Evolutionary conservation across 2,888 invertebrate species (phyloP).

Genomic region (Pristionchus fissidentatus): DNA sequence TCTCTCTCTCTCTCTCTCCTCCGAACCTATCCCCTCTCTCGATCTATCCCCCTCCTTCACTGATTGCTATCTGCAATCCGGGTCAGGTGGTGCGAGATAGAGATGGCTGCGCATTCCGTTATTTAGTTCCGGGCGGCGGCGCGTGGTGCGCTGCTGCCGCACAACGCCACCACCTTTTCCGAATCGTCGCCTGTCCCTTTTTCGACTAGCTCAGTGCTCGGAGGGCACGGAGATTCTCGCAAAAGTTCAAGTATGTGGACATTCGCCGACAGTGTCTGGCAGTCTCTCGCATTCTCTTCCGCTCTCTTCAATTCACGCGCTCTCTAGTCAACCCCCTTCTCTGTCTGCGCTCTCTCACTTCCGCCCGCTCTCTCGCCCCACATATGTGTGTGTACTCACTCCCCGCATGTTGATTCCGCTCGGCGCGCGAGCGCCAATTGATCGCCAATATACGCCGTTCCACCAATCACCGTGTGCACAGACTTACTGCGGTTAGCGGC

Average conservation of each 20-base stretch:
- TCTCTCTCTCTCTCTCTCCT: neutral
- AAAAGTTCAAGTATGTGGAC: conserved; percentile 31
- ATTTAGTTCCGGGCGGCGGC: neutral
- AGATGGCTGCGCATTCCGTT: neutral
- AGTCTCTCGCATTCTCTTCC: neutral
- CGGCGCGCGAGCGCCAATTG: neutral
- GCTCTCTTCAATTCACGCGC: neutral
- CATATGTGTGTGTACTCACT: conserved; percentile 31
- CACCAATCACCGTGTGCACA: neutral
- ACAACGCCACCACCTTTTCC: neutral
- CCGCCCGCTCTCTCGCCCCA: neutral
- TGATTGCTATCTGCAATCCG: conserved; percentile 38
- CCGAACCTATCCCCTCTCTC: neutral
- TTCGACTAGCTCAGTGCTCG: neutral
- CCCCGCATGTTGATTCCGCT: conserved; percentile 38
- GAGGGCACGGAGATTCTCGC: neutral
- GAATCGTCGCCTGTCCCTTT: neutral
- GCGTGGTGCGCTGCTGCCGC: neutral
- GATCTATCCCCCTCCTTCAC: neutral
- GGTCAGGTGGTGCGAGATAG: neutral
- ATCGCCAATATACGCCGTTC: conserved; percentile 6
- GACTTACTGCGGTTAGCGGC: conserved; percentile 19
- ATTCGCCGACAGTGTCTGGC: neutral
- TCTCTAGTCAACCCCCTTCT: neutral
- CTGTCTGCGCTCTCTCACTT: conserved; percentile 9